Conservation (phyloP, 2,113 vertebrate genomes). For the Thunnus maccoyii region DNA sequence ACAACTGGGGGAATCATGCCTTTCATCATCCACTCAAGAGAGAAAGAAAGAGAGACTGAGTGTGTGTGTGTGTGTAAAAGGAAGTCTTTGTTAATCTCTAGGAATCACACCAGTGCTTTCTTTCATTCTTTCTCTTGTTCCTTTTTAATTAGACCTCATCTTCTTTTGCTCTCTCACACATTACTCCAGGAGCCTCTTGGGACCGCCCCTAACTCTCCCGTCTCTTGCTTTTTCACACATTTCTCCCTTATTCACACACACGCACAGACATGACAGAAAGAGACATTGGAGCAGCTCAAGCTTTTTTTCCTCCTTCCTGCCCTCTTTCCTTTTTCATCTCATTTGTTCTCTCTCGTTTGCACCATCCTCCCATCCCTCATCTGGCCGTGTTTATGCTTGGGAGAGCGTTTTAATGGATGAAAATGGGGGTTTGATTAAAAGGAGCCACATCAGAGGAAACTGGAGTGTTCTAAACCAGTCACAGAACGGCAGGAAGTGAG, state of each 20-base stretch:
- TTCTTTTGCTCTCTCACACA: slow-evolving; percentile 45
- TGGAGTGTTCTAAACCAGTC: slow-evolving; percentile 51
- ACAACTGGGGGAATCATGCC: slow-evolving; percentile 40
- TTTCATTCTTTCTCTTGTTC: slow-evolving; percentile 56
- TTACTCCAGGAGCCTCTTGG: slow-evolving; percentile 64
- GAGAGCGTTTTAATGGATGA: slow-evolving; percentile 71
- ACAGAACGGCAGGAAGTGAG: slow-evolving; percentile 39
- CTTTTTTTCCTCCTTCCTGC: slow-evolving; percentile 15
- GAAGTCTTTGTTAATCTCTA: slow-evolving; percentile 59
- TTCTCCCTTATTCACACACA: neutral
- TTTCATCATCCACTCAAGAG: slow-evolving; percentile 65
- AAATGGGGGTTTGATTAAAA: slow-evolving; percentile 77
- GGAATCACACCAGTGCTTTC: slow-evolving; percentile 58
- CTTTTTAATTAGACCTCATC: slow-evolving; percentile 75
- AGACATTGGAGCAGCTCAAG: slow-evolving; percentile 2
- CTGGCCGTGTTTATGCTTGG: slow-evolving; percentile 69
- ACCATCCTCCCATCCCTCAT: slow-evolving; percentile 39
- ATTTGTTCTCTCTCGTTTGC: slow-evolving; percentile 62
- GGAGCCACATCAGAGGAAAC: slow-evolving; percentile 62
- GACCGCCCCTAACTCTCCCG: slow-evolving; percentile 39
- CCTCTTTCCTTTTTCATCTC: slow-evolving; percentile 39
- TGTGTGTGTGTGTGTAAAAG: slow-evolving; percentile 18
- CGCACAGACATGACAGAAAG: slow-evolving; percentile 10
- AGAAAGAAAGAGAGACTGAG: slow-evolving; percentile 12
- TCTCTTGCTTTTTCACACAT: slow-evolving; percentile 27